Percentiles rank a stretch among this genome's conserved stretches.
Evolutionary conservation across 2,113 vertebrate species (phyloP).

Genomic region (Grallaria varia): DNA sequence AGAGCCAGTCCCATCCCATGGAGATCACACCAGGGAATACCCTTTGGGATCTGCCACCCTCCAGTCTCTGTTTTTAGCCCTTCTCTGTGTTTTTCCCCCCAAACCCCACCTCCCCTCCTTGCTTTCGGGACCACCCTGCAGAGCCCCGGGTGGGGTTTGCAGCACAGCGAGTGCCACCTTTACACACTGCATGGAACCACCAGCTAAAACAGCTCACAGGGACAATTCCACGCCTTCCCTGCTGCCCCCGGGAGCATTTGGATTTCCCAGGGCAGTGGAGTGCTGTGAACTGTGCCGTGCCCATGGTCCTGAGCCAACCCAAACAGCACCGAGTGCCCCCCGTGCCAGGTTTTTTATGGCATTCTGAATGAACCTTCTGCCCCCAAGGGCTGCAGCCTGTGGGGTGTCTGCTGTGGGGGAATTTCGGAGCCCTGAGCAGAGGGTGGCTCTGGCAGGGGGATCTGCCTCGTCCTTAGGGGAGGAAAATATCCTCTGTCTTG

Average conservation of each 20-base stretch:
- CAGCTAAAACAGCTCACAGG: rapidly evolving
- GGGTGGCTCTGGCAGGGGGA: background rate
- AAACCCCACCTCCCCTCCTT: background rate
- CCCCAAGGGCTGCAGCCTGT: background rate
- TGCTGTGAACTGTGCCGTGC: background rate
- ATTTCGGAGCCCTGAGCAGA: background rate
- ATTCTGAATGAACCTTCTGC: background rate
- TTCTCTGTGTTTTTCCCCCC: rapidly evolving
- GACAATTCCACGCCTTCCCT: background rate
- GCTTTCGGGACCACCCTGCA: rapidly evolving
- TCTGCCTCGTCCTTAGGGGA: background rate
- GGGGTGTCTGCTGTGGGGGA: background rate
- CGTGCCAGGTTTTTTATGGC: background rate
- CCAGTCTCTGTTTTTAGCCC: no score
- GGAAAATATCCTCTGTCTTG: background rate
- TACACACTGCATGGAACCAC: rapidly evolving
- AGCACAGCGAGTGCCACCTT: background rate
- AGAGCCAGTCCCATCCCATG: background rate
- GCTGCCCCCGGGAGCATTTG: background rate
- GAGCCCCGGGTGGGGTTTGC: background rate
- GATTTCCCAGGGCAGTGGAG: background rate
- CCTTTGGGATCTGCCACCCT: background rate
- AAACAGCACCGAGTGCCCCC: constrained; percentile 46
- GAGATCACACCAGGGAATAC: background rate
- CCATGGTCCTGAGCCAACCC: background rate